Evolutionary conservation across 2,113 vertebrate genomes (phyloP), one percentile per base, ranked within the genome.

Genomic region (Oenanthe oenanthe): DNA sequence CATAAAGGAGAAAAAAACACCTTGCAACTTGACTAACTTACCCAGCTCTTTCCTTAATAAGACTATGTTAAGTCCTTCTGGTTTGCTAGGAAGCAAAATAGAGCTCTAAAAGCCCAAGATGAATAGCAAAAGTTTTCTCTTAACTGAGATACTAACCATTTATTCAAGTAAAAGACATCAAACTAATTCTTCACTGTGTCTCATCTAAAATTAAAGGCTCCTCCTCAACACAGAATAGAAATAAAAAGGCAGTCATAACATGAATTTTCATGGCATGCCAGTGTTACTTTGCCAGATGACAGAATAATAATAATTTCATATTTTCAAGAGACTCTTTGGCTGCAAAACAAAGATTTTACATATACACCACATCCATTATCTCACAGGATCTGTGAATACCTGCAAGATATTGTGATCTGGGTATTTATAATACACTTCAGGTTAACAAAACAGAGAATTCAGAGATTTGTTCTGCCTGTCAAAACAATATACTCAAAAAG

Each of bases 371-470:
- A 58, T 40, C 42, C 26, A 75, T 88, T 83, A 88, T 58, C 53
- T 81, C 51, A 63, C 24, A n/a, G 19, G 81, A 83, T 77, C 40
- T 84, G 3, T 62, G 56, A 73, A 12, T 50, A 76, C 82, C 79
- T 88, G 50, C 45, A 93, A 93, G 43, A 85, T 36, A 65, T 4
- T 79, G 12, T 65, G 62, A 85, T 75, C 40, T 57, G 32, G 28
- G 11, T 75, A 85, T 82, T 91, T 68, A 34, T 53, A 89, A 48
- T 79, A 72, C 5, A 54, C 34, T 82, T 42, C 28, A 34, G 32
- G 28, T 85, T 91, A 91, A 93, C 45, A 75, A 87, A 89, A 95
- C 34, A 82, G 36, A 65, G 43, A 89, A 73, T 18, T 83, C n/a
- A 76, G 54, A 75, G 24, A 83, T 25, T 83, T 65, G 25, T 79